Conservation (phyloP, 2,797 vertebrate genomes). For the Aplochiton taeniatus region DNA sequence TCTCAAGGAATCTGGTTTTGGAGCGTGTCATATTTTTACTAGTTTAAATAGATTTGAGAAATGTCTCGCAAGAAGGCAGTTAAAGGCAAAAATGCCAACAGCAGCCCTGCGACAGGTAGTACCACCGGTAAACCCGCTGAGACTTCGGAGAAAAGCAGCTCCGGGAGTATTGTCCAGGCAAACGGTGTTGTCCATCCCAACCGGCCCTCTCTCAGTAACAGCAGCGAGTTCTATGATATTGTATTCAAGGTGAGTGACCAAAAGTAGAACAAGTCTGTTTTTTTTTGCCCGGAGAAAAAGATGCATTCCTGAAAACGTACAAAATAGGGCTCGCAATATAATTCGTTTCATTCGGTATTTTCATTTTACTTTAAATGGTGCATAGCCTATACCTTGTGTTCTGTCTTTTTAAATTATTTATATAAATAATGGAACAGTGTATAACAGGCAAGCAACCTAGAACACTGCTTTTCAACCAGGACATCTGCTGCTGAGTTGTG, state of each 20-base stretch:
- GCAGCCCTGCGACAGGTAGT: conserved; percentile 53
- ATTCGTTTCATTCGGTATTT: not conserved
- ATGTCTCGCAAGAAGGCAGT: conserved; percentile 75
- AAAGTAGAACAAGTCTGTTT: too few species aligned
- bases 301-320: not conserved
- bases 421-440: too few species aligned
- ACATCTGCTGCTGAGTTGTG: too few species aligned
- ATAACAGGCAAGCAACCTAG: too few species aligned
- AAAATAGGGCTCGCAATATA: not conserved
- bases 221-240: conserved; percentile 92
- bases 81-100: conserved; percentile 56
- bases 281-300: too few species aligned
- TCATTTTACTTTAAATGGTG: not conserved
- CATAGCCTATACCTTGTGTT: too few species aligned
- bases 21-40: not conserved
- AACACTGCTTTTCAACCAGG: too few species aligned
- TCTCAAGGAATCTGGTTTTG: not conserved
- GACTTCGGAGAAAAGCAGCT: conserved; percentile 54
- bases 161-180: conserved; percentile 58
- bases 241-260: conserved; percentile 86
- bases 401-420: too few species aligned
- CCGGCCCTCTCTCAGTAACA: conserved; percentile 84
- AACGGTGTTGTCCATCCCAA: conserved; percentile 78
- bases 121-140: conserved; percentile 46
- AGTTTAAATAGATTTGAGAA: not conserved